Evolutionary conservation across 2,888 invertebrate species (phyloP).

Genomic region (Phortica magna): DNA sequence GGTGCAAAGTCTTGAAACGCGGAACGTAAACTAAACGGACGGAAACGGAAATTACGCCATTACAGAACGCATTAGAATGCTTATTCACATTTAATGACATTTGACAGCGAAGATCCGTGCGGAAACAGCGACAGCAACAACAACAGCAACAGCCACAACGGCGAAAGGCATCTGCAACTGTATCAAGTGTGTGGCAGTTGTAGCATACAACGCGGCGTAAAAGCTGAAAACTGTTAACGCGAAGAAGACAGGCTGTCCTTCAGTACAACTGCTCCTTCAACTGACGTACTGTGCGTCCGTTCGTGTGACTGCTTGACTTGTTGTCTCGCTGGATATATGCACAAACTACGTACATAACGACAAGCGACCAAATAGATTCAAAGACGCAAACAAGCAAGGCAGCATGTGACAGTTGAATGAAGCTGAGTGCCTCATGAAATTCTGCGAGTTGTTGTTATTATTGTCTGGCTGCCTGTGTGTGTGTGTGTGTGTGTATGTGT

Average conservation of each 20-base stretch:
- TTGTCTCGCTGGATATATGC: background rate
- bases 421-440: background rate
- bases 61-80: constrained; percentile 54
- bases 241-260: background rate
- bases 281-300: background rate
- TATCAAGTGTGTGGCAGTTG: constrained; percentile 24
- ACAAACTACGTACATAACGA: background rate
- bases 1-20: background rate
- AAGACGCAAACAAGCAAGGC: constrained; percentile 5
- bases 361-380: constrained; percentile 15
- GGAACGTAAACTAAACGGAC: constrained; percentile 29
- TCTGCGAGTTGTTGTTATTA: background rate
- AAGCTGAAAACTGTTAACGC: background rate
- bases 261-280: background rate
- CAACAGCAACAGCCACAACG: constrained; percentile 12
- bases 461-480: background rate
- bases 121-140: constrained; percentile 19
- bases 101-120: constrained; percentile 44
- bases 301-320: background rate
- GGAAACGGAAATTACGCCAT: constrained; percentile 51
- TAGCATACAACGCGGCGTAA: constrained; percentile 11
- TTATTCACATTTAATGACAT: constrained; percentile 56
- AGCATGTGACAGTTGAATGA: constrained; percentile 19
- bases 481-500: background rate
- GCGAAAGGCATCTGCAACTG: background rate